A percentile compares a stretch with the other conserved stretches of the same genome.
Conservation (phyloP, 2,888 invertebrate species). For the Drosophila barbarae region DNA sequence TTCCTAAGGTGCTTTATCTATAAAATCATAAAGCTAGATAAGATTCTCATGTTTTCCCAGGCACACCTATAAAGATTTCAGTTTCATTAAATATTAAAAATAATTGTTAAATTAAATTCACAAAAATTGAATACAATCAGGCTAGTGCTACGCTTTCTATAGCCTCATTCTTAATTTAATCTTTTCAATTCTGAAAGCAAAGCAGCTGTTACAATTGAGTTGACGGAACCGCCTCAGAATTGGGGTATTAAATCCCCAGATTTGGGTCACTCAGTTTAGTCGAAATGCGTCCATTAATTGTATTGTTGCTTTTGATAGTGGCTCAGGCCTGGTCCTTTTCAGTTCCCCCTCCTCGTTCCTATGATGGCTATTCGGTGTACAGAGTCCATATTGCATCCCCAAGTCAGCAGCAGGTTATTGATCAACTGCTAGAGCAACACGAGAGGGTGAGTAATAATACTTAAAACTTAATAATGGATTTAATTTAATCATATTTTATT, state of each 20-base stretch:
- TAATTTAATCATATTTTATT: background rate
- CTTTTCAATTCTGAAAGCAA: background rate
- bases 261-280: constrained; percentile 10
- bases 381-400: constrained; percentile 14
- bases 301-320: constrained; percentile 5
- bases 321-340: background rate
- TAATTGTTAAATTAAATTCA: background rate
- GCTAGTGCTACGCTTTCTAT: background rate
- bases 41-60: background rate
- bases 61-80: background rate
- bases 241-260: background rate
- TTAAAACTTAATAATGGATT: no score
- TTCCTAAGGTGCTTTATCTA: background rate
- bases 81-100: background rate
- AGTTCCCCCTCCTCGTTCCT: constrained; percentile 5
- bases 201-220: constrained; percentile 3
- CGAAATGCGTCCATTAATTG: constrained; percentile 22
- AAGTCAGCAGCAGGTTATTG: constrained; percentile 21
- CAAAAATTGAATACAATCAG: background rate
- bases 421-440: constrained; percentile 25
- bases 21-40: background rate
- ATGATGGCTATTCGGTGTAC: constrained; percentile 41
- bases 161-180: constrained; percentile 4
- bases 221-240: constrained; percentile 1
- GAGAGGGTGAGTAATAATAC: constrained; percentile 13